A percentile compares a stretch with the other conserved stretches of the same genome.
Evolutionary conservation across 2,113 vertebrate species (phyloP).

Genomic region (Anolis carolinensis): DNA sequence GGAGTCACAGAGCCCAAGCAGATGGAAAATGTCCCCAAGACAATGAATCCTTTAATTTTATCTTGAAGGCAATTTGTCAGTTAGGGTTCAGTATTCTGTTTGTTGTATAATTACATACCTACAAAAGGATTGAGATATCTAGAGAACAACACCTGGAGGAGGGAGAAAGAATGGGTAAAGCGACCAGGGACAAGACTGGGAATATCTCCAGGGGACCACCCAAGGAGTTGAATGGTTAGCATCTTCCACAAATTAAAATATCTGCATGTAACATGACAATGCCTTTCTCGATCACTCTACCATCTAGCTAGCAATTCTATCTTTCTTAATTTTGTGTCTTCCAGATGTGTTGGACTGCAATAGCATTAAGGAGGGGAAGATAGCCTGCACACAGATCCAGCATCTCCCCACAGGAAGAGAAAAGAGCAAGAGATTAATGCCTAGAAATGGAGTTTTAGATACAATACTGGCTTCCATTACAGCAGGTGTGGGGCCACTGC

Average conservation of each 20-base stretch:
- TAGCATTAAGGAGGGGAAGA: background rate
- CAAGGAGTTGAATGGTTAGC: background rate
- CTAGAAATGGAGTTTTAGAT: too few species aligned
- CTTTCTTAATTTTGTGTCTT: background rate
- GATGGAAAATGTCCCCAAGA: slow-evolving; percentile 39
- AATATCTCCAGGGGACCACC: background rate
- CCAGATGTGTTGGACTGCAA: background rate
- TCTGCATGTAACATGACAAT: background rate
- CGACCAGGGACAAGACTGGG: background rate
- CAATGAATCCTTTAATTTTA: background rate
- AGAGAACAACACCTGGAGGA: background rate
- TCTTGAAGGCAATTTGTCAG: background rate
- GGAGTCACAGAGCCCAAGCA: background rate
- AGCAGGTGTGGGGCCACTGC: too few species aligned
- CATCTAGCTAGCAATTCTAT: too few species aligned
- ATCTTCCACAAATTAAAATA: background rate
- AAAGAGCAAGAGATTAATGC: too few species aligned
- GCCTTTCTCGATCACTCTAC: background rate
- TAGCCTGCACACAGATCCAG: too few species aligned
- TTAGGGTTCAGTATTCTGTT: background rate
- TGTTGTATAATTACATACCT: background rate
- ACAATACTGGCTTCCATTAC: too few species aligned
- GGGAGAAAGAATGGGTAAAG: background rate
- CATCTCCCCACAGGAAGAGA: too few species aligned
- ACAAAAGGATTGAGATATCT: background rate